Evolutionary conservation across 2,113 vertebrate species (phyloP).

Genomic region (Halcyon malimbica): DNA sequence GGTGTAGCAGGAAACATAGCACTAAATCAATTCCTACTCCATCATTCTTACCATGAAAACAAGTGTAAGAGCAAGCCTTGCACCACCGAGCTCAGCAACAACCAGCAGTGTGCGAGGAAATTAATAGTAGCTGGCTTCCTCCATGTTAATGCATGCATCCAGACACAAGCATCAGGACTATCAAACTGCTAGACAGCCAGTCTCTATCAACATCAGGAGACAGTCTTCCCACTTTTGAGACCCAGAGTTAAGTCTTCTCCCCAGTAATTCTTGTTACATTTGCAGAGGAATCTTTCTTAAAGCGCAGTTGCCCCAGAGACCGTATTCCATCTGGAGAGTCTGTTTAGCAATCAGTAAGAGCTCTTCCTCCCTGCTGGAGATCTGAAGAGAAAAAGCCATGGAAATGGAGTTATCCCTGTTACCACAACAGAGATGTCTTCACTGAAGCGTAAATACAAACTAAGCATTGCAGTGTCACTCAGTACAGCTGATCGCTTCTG

Average conservation of each 20-base stretch:
- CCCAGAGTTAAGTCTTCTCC: background rate
- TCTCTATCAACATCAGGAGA: background rate
- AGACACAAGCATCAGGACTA: accelerated
- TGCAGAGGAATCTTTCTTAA: background rate
- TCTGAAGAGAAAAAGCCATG: background rate
- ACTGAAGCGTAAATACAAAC: background rate
- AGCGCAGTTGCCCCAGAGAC: accelerated
- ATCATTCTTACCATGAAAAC: background rate
- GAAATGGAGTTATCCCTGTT: background rate
- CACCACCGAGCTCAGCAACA: background rate
- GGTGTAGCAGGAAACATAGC: background rate
- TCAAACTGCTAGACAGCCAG: background rate
- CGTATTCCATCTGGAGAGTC: background rate
- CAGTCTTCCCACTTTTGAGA: background rate
- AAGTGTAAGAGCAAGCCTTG: background rate
- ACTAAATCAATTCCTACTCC: background rate
- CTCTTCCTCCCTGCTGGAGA: background rate
- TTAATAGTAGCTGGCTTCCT: background rate
- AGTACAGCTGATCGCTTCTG: background rate
- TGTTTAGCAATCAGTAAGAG: background rate
- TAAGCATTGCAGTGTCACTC: background rate
- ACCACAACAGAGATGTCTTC: background rate
- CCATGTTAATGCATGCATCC: background rate
- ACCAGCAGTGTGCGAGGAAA: background rate
- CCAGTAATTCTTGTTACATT: background rate